Base-by-base conservation (phyloP, 2,797 vertebrate genomes). In the Myotis daubentonii region DNA sequence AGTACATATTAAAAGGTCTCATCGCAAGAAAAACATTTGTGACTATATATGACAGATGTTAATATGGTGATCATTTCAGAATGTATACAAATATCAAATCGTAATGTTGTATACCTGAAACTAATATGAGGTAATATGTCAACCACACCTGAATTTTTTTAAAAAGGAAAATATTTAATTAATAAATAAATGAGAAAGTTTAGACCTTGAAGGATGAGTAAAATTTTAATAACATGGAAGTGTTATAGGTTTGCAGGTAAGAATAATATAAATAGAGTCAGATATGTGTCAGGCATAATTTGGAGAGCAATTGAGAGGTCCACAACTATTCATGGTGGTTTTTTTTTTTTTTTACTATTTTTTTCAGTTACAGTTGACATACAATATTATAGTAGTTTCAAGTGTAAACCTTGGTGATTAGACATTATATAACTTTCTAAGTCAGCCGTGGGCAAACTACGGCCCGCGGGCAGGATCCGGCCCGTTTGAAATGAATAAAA, bases 221-320 rank as follows among this genome's bases (percentile, higher is more conserved):
- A 75, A 91, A 53, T 47, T 78, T 72, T 76, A 44, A 76, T 91
- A 65, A 66, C 3, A 5, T 62, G 47, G 66, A 79, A 92, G 44
- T 36, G 33, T 80, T 91, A 93, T 81, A n/a, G 12, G 19, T 89
- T 87, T 95, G 3, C 36, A 76, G 23, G n/a, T 25, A 51, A 94
- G 15, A 88, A 44, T 1, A 62, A 82, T 51, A 53, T 36, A 12
- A 88, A 41, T 17, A 91, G 49, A 90, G 33, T 74, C 12, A 74
- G 20, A 62, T 30, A 57, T 70, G 22, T 55, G 28, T 36, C 70
- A 70, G 62, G 62, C 33, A 75, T 38, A 89, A 55, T 83, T 94
- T 80, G n/a, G 36, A 71, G 53, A 80, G 16, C 30, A 91, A 33
- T 51, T 65, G 23, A 91, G 55, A 20, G 17, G 11, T 22, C 22